Evolutionary conservation across 2,113 vertebrate species (phyloP).

Genomic region (Capreolus pygargus): DNA sequence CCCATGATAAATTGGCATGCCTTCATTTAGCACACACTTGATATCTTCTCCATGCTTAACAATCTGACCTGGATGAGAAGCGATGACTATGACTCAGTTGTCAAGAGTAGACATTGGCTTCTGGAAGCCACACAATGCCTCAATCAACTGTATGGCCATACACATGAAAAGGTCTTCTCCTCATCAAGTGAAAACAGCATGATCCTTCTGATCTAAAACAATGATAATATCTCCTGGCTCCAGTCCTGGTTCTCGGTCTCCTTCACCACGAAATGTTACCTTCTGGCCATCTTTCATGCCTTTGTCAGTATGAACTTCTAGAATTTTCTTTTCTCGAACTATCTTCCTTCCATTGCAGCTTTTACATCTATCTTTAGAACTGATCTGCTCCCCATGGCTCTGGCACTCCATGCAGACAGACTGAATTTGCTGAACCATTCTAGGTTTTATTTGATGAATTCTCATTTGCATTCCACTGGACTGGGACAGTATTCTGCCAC

Average conservation of each 20-base stretch:
- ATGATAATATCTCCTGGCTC: not conserved
- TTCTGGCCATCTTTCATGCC: not conserved
- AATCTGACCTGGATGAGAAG: not conserved
- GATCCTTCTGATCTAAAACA: not conserved
- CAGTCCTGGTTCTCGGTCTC: not conserved
- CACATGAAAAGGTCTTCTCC: not conserved
- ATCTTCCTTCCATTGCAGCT: not conserved
- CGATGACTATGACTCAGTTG: not conserved
- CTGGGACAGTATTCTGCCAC: constrained; percentile 92
- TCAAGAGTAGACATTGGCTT: not conserved
- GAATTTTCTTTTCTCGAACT: not conserved
- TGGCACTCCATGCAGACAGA: constrained; percentile 78
- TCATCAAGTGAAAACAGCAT: not conserved
- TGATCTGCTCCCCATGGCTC: constrained; percentile 93
- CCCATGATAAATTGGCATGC: not conserved
- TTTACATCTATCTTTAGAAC: constrained; percentile 81
- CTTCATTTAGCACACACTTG: not conserved
- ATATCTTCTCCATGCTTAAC: not conserved
- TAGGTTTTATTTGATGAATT: constrained; percentile 92
- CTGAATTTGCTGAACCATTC: constrained; percentile 96
- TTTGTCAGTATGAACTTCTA: not conserved
- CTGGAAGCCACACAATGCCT: not conserved
- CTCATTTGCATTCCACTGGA: constrained; percentile 93
- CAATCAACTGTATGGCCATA: not conserved
- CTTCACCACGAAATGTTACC: not conserved